Evolutionary conservation across 2,888 invertebrate species (phyloP).

Genomic region (Bombyx huttoni): DNA sequence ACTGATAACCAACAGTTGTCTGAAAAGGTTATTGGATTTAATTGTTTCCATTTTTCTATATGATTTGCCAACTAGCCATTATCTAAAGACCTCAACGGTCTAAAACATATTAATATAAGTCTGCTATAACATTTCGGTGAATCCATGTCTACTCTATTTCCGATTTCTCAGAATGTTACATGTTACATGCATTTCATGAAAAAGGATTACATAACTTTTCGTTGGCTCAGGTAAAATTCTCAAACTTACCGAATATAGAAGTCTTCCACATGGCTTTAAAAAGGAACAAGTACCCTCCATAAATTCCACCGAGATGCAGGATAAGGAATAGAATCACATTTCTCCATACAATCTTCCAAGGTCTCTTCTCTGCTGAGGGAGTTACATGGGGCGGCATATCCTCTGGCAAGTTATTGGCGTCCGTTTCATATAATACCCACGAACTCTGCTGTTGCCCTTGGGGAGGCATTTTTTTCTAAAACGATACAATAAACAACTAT

Average conservation of each 20-base stretch:
- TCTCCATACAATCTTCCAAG: constrained; percentile 81
- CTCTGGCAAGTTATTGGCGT: constrained; percentile 33
- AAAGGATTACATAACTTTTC: no score
- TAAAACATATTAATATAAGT: no score
- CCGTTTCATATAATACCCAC: constrained; percentile 54
- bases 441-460: constrained; percentile 43
- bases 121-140: no score
- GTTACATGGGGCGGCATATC: constrained; percentile 23
- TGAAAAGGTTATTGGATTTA: no score
- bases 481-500: no score
- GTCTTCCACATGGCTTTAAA: constrained; percentile 82
- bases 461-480: constrained; percentile 46
- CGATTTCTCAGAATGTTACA: no score
- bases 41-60: no score
- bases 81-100: no score
- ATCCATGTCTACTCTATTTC: no score
- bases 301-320: constrained; percentile 80
- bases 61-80: no score
- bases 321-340: constrained; percentile 81
- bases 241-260: constrained; percentile 76
- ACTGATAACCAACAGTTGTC: no score
- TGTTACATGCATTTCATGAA: no score
- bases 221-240: background rate
- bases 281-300: constrained; percentile 80
- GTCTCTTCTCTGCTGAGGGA: constrained; percentile 69